phyloP scores from a whole-genome alignment of 2,113 vertebrate species.

The Anhinga anhinga region DNA sequence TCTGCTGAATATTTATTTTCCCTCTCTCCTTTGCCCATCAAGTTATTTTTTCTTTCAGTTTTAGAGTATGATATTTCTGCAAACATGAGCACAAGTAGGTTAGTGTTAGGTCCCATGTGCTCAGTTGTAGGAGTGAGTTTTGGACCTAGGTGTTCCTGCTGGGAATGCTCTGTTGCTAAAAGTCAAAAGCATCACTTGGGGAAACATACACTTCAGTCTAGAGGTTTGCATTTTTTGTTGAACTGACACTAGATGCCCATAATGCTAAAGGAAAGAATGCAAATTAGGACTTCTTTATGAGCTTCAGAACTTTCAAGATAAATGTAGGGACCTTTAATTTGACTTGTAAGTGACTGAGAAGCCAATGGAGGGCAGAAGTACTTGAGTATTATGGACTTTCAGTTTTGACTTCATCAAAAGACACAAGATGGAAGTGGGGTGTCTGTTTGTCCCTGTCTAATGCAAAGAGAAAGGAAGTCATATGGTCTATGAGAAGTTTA shows the following conservation, averaged over 20 bases:
- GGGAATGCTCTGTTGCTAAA: not conserved
- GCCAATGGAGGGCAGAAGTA: not conserved
- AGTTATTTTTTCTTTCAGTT: not conserved
- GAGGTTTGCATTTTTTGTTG: not conserved
- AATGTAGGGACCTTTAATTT: not conserved
- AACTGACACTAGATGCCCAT: not conserved
- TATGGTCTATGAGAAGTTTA: not conserved
- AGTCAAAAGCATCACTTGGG: not conserved
- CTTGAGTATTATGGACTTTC: not conserved
- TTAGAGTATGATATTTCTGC: not conserved
- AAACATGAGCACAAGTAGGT: not conserved
- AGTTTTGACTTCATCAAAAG: not conserved
- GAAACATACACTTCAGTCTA: not conserved
- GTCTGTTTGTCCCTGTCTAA: not conserved
- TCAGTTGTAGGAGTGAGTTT: not conserved
- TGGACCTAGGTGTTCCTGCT: not conserved
- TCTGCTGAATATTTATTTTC: not conserved
- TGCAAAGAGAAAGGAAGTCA: not conserved
- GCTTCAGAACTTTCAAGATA: not conserved
- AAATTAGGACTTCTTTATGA: not conserved
- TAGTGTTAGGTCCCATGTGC: not conserved
- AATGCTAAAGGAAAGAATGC: not conserved
- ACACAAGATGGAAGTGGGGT: not conserved
- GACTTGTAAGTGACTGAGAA: not conserved
- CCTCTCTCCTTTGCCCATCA: not conserved